Evolutionary conservation across 2,797 vertebrate genomes (phyloP), one percentile per base, ranked within the genome.

Genomic region (Gephyroberyx darwinii): DNA sequence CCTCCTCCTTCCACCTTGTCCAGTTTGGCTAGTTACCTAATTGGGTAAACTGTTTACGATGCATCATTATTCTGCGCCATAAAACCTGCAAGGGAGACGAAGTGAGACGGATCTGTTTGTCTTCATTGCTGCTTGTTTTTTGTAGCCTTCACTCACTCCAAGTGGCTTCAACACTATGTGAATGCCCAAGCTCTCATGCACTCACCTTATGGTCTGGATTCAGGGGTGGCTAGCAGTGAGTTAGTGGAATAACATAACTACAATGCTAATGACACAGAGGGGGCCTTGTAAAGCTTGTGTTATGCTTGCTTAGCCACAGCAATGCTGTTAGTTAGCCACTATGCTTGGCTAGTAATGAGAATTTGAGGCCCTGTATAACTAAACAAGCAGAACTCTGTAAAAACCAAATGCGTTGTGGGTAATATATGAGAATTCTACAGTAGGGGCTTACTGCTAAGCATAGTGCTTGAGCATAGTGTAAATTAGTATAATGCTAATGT

Each of bases 21-120:
- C 69, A 64, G 1, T 45, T 26, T 70, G 72, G 43, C 71, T 80
- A 39, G 43, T 88, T 83, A 78, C 45, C 51, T 88, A 82, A 89
- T 81, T 84, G 78, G 52, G 71, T 80, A 78, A 89, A 87, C 78
- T 69, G 77, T 90, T 92, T 85, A 83, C 66, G 70, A 81, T 41
- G 56, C 54, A 62, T 7, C 41, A 73, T 88, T 79, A 86, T 56
- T 48, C 69, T 48, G 51, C 26, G 16, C 58, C 5, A 60, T 80
- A 74, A 86, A 88, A 78, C 39, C 26, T 50, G 17, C 31, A 48
- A 55, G 20, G 55, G 71, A 78, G 54, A 51, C 39, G 47, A 17
- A 20, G 41, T 50, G 41, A 65, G 45, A 64, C 71, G 35, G 35
- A 59, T 58, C 63, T 61, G 58, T 78, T 75, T 80, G 45, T 47